These are phyloP conservation scores for Bombus impatiens DNA, from an alignment of 1,140 invertebrate species.

Conservation along the genomic window DNA sequence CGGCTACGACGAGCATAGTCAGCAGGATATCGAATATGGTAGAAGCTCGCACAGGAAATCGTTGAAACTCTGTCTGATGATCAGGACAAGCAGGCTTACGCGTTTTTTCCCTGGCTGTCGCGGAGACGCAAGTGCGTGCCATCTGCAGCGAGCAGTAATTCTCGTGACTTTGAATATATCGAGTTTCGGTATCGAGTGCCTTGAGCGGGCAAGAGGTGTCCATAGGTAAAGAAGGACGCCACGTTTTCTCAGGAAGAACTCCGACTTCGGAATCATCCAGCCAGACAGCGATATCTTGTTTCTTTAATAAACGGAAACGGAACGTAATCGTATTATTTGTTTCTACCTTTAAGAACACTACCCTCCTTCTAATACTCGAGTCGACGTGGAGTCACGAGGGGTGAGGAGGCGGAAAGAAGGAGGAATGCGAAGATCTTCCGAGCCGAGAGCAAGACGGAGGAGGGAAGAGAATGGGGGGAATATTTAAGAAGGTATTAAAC, in stretches of 20 bases:
- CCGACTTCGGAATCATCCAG: slow-evolving; percentile 65
- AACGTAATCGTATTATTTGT: slow-evolving; percentile 83
- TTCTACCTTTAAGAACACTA: slow-evolving; percentile 78
- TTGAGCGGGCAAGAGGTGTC: slow-evolving; percentile 17
- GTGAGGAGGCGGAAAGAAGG: background rate
- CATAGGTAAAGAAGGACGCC: slow-evolving; percentile 49
- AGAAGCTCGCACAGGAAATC: slow-evolving; percentile 58
- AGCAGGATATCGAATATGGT: slow-evolving; percentile 23
- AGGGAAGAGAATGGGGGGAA: slow-evolving; percentile 74
- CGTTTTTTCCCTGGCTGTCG: slow-evolving; percentile 25
- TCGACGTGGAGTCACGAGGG: slow-evolving; percentile 5
- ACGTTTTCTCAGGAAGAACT: slow-evolving; percentile 51
- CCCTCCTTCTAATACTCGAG: slow-evolving; percentile 70
- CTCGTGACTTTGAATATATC: slow-evolving; percentile 79
- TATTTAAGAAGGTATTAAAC: slow-evolving; percentile 82
- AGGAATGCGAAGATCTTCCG: slow-evolving; percentile 51
- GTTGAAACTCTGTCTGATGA: slow-evolving; percentile 77
- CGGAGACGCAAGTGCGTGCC: slow-evolving; percentile 63
- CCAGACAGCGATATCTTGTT: slow-evolving; percentile 81
- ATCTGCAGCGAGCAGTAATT: slow-evolving; percentile 73
- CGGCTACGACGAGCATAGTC: background rate
- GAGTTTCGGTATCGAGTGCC: slow-evolving; percentile 79
- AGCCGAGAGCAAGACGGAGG: background rate
- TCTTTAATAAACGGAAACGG: slow-evolving; percentile 83
- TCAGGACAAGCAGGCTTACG: slow-evolving; percentile 75